Evolutionary conservation across 37 sponge, comb jelly and placozoan species (phyloP), one percentile per base, ranked within the genome.

Genomic region (Ephydatia muelleri): DNA sequence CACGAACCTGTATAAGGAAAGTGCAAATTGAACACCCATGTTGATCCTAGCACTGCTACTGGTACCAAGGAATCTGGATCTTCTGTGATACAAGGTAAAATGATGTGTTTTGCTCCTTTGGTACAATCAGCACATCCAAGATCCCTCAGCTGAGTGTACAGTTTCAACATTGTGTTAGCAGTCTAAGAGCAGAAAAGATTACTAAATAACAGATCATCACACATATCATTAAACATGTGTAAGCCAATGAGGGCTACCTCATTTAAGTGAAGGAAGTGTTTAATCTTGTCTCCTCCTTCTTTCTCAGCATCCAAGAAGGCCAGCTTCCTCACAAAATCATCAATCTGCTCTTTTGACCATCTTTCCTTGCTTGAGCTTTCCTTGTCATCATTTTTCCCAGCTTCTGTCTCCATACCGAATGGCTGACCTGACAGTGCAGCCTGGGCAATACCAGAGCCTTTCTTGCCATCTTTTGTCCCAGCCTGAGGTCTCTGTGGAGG

Each of bases 321-420:
- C 29, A 96, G 83, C 74, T 93, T 96, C 68, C 94, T 85, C 65
- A 94, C 94, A 84, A 96, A 96, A 72, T 96, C 97, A 48, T 86
- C 82, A 73, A 96, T 93, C 80, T 92, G 92, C 49, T 92, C 93
- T 3, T 64, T 80, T 36, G 78, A 84, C 95, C 90, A 89, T 0
- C 29, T 28, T 82, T 90, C 86, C 30, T 68, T n/a, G 32, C 22
- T 14, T 30, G 19, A 14, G 12, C 57, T 14, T 1, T 57, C 57
- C 57, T 11, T 57, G 57, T 57, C 57, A 57, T 21, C 16, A 19
- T 5, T 14, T 21, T 13, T 57, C 16, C 1, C 14, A 11, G 57
- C 19, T 57, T 57, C 0, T 57, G 57, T 21, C 6, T 57, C 57
- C 57, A 57, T 14, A 21, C 57, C 16, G 57, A 14, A 57, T 57